A percentile compares a stretch with the other conserved stretches of the same genome.
phyloP scores from a whole-genome alignment of 2,888 invertebrate species.

The Ornithoptera alexandrae region DNA sequence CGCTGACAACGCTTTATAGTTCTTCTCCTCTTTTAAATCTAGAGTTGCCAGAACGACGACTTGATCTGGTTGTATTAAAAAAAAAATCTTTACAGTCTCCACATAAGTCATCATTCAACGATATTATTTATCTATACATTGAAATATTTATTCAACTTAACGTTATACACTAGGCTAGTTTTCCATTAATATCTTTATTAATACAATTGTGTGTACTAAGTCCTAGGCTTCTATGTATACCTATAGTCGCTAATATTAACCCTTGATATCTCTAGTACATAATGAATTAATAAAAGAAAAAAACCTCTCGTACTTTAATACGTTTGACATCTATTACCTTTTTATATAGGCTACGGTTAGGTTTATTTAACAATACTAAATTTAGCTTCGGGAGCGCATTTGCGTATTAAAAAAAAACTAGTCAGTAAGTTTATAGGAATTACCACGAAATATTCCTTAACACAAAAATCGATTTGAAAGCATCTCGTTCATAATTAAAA shows the following conservation, averaged over 20 bases:
- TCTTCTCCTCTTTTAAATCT: conserved; percentile 55
- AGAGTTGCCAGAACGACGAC: conserved; percentile 53
- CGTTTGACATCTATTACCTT: too few relatives aligned
- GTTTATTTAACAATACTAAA: too few relatives aligned
- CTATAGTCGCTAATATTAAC: conserved; percentile 2
- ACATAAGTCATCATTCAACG: neutral
- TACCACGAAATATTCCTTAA: conserved; percentile 30
- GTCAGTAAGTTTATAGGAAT: conserved; percentile 67
- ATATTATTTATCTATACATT: conserved; percentile 10
- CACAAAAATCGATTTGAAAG: conserved; percentile 28
- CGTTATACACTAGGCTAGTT: conserved; percentile 5
- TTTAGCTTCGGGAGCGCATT: neutral
- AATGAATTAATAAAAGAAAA: neutral
- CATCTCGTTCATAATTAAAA: conserved; percentile 18
- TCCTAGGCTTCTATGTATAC: conserved; percentile 27
- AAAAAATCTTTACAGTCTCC: neutral
- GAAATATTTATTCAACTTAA: conserved; percentile 7
- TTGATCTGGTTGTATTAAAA: conserved; percentile 26
- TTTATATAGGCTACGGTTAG: too few relatives aligned
- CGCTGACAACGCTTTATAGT: conserved; percentile 29
- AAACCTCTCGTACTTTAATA: too few relatives aligned
- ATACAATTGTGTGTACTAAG: conserved; percentile 33
- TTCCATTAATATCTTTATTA: conserved; percentile 6
- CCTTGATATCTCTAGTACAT: neutral
- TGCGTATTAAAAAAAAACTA: conserved; percentile 56